Evolutionary conservation across 2,797 vertebrate genomes (phyloP).

Genomic region (Labeo calbasu): DNA sequence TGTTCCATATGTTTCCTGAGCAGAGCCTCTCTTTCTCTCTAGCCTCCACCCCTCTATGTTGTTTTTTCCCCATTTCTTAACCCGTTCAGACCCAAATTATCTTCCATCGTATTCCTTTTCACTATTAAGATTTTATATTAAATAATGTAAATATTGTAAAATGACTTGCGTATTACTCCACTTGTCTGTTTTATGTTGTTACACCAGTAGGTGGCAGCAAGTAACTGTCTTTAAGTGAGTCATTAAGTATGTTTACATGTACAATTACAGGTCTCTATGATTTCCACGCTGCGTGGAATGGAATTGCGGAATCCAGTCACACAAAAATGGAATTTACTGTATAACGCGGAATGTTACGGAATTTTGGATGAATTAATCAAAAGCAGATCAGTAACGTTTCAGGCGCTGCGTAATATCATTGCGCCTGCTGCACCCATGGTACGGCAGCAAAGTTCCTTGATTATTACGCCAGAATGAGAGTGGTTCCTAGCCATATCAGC

Average conservation of each 20-base stretch:
- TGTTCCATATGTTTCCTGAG: slow-evolving; percentile 95
- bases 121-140: no score
- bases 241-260: background rate
- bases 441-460: no score
- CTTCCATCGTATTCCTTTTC: slow-evolving; percentile 43
- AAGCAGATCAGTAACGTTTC: background rate
- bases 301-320: background rate
- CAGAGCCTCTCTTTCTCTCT: slow-evolving; percentile 60
- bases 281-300: background rate
- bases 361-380: background rate
- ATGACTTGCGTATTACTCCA: background rate
- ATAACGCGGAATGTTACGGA: background rate
- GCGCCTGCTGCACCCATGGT: no score
- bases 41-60: slow-evolving; percentile 13
- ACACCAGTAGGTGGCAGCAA: slow-evolving; percentile 5
- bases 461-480: no score
- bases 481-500: no score
- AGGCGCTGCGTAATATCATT: no score
- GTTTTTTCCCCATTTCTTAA: slow-evolving; percentile 44
- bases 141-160: background rate
- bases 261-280: background rate
- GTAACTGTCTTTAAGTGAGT: background rate
- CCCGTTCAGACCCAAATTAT: slow-evolving; percentile 65
- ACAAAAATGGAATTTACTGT: background rate
- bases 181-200: background rate